Evolutionary conservation across 1,140 invertebrate species (phyloP), one percentile per base, ranked within the genome.

Genomic region (Temnothorax nylanderi): DNA sequence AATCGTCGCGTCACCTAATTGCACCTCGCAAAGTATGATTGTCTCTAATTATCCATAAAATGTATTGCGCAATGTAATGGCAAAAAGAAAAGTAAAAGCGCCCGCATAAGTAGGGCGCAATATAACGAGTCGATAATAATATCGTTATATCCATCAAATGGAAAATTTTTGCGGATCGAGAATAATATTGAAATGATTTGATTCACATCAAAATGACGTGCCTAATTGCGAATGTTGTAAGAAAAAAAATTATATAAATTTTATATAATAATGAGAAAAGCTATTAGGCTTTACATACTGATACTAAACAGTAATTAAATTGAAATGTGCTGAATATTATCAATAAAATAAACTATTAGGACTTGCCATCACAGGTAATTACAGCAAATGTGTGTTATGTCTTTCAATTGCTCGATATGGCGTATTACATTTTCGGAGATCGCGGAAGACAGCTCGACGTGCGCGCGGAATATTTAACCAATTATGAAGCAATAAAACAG

Each of bases 1-100:
- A 87, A 87, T 74, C 54, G 37, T 54, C 77, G n/a, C 71, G 62
- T 88, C 69, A 76, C 26, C 71, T 84, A 84, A 88, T 87, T 88
- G 87, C 37, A n/a, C 49, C 21, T 18, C 16, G 21, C 32, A n/a
- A 75, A 69, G 54, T 69, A 85, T 54, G 54, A 65, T 88, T 51
- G 72, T 65, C 41, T 56, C n/a, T 75, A 84, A 84, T 84, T 21
- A 56, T 13, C 13, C 41, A 49, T 69, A 56, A 89, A 89, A 88
- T 72, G 32, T 62, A 88, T 88, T 85, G 11, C 64, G 71, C 64
- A 72, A 85, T 56, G 5, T 75, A 49, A 34, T 16, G 16, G 10
- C n/a, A 41, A 84, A 47, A 74, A 69, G 16, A 16, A 47, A 6
- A 41, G 37, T 41, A 41, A 41, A 41, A 41, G 26, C 26, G 26